These are phyloP conservation scores for Drosophila affinis DNA, from an alignment of 2,888 invertebrate species.

Conservation along the genomic window DNA sequence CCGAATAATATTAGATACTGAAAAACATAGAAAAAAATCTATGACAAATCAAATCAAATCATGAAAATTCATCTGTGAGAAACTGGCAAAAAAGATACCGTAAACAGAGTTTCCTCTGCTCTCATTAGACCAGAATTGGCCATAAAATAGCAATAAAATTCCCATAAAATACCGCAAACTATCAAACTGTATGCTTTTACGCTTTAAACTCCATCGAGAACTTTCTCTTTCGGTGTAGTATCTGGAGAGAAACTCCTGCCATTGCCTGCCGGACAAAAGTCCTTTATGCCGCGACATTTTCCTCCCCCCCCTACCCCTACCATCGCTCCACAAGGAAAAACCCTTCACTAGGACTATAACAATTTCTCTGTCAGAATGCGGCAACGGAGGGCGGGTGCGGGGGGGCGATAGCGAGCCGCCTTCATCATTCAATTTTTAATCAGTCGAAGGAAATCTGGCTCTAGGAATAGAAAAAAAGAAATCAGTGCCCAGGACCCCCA, in stretches of 20 bases:
- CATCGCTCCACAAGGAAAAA: too few species aligned
- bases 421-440: slow-evolving; percentile 74
- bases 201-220: neutral
- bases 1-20: too few species aligned
- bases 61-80: too few species aligned
- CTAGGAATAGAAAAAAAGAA: slow-evolving; percentile 18
- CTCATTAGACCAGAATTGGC: too few species aligned
- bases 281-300: neutral
- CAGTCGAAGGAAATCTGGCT: slow-evolving; percentile 49
- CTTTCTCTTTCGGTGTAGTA: slow-evolving; percentile 9
- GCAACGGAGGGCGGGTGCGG: too few species aligned
- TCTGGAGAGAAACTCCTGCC: slow-evolving; percentile 5
- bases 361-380: slow-evolving; percentile 9
- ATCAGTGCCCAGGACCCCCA: slow-evolving; percentile 1
- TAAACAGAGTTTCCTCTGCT: too few species aligned
- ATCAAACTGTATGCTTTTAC: neutral
- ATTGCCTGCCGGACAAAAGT: neutral
- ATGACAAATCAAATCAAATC: too few species aligned
- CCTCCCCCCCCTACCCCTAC: neutral
- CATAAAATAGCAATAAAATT: too few species aligned
- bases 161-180: too few species aligned
- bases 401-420: slow-evolving; percentile 15
- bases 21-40: too few species aligned
- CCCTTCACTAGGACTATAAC: slow-evolving; percentile 41
- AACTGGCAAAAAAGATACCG: too few species aligned